Conservation (phyloP, 2,113 vertebrate genomes). For the Rutilus rutilus region DNA sequence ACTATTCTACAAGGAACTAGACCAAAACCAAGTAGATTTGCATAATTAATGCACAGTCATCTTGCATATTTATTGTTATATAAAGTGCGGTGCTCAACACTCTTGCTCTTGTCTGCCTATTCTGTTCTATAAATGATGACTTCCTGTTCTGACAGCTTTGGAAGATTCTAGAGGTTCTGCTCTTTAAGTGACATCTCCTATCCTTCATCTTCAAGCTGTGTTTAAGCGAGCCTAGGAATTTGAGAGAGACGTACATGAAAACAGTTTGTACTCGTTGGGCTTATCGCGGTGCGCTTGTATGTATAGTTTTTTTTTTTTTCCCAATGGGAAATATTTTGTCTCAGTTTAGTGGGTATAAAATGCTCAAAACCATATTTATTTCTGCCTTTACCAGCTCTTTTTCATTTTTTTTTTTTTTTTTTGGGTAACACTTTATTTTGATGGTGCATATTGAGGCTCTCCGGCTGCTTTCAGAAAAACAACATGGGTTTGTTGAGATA, state of each 20-base stretch:
- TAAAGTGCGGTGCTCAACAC: neutral
- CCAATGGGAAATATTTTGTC: conserved; percentile 32
- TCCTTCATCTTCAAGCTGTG: conserved; percentile 44
- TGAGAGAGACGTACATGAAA: conserved; percentile 26
- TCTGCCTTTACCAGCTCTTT: neutral
- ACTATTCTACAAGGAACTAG: neutral
- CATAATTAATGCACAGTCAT: conserved; percentile 24
- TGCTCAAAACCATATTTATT: neutral
- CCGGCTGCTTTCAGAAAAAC: neutral
- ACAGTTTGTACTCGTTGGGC: conserved; percentile 44
- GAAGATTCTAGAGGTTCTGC: conserved; percentile 16
- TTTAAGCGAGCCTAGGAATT: conserved; percentile 29
- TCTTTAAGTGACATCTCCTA: conserved; percentile 44
- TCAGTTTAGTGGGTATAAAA: conserved; percentile 33
- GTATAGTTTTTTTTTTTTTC: conserved; percentile 44
- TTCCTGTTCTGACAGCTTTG: conserved; percentile 42
- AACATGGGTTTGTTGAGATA: too few species aligned
- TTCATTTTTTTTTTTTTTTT: neutral
- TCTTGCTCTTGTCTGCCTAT: conserved; percentile 28
- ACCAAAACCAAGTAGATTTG: neutral
- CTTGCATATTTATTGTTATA: conserved; percentile 20
- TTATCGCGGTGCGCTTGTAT: conserved; percentile 35
- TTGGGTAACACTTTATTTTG: neutral
- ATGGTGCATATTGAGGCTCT: neutral
- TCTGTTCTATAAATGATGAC: conserved; percentile 47